These are phyloP conservation scores for Agrochola circellaris DNA, from an alignment of 2,888 invertebrate species.

Conservation along the genomic window DNA sequence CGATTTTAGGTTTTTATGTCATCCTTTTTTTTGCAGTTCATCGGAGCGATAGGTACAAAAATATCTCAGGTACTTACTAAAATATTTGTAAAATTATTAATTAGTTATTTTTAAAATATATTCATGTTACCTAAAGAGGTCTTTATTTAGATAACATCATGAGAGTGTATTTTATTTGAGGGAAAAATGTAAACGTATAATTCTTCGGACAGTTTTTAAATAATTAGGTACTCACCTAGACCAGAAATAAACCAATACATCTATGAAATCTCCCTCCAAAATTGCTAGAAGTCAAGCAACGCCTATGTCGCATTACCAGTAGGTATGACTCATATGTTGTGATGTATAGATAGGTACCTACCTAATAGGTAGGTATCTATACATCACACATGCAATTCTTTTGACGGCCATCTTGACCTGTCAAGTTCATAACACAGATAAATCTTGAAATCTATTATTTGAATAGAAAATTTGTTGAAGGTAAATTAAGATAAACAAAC, in stretches of 20 bases:
- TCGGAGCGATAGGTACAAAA: background rate
- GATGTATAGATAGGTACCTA: background rate
- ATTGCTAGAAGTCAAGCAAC: background rate
- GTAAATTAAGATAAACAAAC: constrained; percentile 22
- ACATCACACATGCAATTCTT: background rate
- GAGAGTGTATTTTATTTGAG: background rate
- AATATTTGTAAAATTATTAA: no score
- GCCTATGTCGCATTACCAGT: no score
- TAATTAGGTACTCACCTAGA: background rate
- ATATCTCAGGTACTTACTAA: background rate
- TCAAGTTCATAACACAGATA: background rate
- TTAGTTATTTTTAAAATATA: no score
- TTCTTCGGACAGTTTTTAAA: background rate
- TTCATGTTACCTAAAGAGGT: background rate
- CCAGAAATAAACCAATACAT: background rate
- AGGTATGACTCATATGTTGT: no score
- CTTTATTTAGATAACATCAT: background rate
- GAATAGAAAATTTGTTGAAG: background rate
- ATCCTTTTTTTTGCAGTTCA: background rate
- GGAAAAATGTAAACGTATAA: background rate
- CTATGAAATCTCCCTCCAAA: background rate
- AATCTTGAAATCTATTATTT: background rate
- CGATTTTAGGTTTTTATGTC: background rate
- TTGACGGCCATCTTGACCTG: background rate
- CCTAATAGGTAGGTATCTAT: background rate